Conservation (phyloP, 2,797 vertebrate species). For the Ptychobarbus kaznakovi region DNA sequence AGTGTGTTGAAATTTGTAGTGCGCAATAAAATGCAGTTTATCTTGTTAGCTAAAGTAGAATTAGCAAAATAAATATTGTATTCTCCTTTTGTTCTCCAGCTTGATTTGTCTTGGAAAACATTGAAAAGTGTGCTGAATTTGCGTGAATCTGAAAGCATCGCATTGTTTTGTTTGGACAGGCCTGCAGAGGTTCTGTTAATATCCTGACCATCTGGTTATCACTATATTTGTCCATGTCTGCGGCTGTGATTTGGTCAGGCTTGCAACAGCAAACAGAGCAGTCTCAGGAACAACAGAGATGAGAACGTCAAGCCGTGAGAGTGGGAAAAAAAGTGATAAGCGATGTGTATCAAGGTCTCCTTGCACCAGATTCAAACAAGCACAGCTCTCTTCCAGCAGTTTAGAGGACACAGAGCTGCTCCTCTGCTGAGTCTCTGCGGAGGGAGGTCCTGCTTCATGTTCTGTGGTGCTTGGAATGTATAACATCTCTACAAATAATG, state of each 20-base stretch:
- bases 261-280: constrained; percentile 49
- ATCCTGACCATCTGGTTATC: constrained; percentile 63
- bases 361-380: constrained; percentile 1
- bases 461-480: constrained; percentile 19
- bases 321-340: constrained; percentile 5
- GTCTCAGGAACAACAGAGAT: constrained; percentile 25
- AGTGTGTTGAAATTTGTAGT: not conserved
- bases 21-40: not conserved
- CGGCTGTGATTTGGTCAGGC: constrained; percentile 38
- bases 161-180: constrained; percentile 57
- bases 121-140: not conserved
- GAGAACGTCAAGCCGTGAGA: constrained; percentile 12
- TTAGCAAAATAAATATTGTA: constrained; percentile 5
- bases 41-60: not conserved
- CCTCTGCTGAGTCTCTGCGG: not conserved
- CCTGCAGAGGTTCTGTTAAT: constrained; percentile 49
- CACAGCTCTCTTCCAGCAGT: not conserved
- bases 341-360: constrained; percentile 3
- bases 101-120: constrained; percentile 1
- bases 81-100: not conserved
- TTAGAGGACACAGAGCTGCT: constrained; percentile 1
- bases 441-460: constrained; percentile 21
- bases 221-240: constrained; percentile 54
- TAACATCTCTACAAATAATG: constrained; percentile 40
- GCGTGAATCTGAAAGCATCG: constrained; percentile 12